Conservation (phyloP, 2,888 invertebrate species). For the Chalcis sispes region DNA sequence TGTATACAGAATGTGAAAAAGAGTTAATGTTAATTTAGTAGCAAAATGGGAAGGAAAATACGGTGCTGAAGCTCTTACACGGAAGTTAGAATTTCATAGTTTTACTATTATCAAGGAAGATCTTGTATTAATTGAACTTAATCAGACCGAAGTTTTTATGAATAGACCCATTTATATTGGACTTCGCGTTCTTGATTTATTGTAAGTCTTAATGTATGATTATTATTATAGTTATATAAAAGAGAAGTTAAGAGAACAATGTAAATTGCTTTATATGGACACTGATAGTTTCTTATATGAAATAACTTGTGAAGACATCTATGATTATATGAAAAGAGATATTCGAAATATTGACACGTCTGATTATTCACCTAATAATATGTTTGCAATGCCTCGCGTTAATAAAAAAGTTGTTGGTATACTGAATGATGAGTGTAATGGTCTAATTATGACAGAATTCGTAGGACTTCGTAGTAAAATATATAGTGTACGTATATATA, state of each 20-base stretch:
- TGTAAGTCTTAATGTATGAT: slow-evolving; percentile 1
- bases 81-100: slow-evolving; percentile 66
- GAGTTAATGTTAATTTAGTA: no score
- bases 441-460: background rate
- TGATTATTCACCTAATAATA: no score
- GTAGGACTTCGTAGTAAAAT: background rate
- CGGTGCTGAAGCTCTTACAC: background rate
- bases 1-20: slow-evolving; percentile 68
- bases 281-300: background rate
- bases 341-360: no score
- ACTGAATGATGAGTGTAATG: slow-evolving; percentile 4
- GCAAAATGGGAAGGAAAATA: slow-evolving; percentile 62
- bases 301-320: no score
- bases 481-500: background rate
- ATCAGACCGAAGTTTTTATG: slow-evolving; percentile 66
- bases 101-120: slow-evolving; percentile 63
- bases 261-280: no score
- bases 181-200: slow-evolving; percentile 32
- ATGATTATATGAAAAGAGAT: no score
- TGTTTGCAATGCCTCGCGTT: background rate
- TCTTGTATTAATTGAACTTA: slow-evolving; percentile 60
- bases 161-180: slow-evolving; percentile 64
- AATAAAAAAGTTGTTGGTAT: background rate
- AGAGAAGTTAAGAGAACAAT: background rate
- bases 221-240: slow-evolving; percentile 12